Base-by-base conservation (phyloP, 2,888 invertebrate genomes). In the Drosophila birchii region DNA sequence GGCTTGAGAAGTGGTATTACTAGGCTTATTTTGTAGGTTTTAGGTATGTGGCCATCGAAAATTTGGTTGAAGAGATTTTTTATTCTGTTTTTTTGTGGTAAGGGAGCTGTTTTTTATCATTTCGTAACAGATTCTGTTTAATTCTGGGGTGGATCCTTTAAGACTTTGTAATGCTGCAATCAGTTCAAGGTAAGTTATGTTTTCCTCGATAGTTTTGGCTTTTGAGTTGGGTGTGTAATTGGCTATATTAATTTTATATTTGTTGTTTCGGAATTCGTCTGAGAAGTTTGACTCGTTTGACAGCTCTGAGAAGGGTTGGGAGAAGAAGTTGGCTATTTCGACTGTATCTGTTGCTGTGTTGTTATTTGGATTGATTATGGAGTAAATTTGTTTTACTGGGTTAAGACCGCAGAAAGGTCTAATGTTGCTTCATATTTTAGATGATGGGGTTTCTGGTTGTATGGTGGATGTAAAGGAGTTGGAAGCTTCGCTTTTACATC, bases 51-150 rank as follows among this genome's bases (percentile, higher is more conserved):
- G 54, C 36, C 45, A 34, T 61, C 51, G 51, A 61, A 57, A 34
- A 57, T 57, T 32, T 56, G 43, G 55, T 26, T 55, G 32, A 32
- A 55, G 43, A 36, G 44, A 54, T 26, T 54, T 61, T 61, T 36
- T 23, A n/a, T 39, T 53, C 34, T 6, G 43, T 36, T 16, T 61
- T 32, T 54, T 54, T 23, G 44, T 54, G 34, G 41, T 38, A 38
- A 14, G 6, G 16, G 34, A 29, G 41, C 26, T 41, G 41, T 36
- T 36, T 1, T 20, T 38, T 12, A 44, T 20, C 45, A 58, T 32
- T 34, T 36, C 36, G 58, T 58, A 58, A 14, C 38, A 36, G 6
- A 38, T 58, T 34, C 58, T 34, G n/a, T 38, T 38, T 58, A 45
- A 45, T 20, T 36, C 45, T 11, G 58, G 47, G 14, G 20, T 44